Evolutionary conservation across 2,113 vertebrate species (phyloP), one percentile per base, ranked within the genome.

Genomic region (Gracilinanus agilis): DNA sequence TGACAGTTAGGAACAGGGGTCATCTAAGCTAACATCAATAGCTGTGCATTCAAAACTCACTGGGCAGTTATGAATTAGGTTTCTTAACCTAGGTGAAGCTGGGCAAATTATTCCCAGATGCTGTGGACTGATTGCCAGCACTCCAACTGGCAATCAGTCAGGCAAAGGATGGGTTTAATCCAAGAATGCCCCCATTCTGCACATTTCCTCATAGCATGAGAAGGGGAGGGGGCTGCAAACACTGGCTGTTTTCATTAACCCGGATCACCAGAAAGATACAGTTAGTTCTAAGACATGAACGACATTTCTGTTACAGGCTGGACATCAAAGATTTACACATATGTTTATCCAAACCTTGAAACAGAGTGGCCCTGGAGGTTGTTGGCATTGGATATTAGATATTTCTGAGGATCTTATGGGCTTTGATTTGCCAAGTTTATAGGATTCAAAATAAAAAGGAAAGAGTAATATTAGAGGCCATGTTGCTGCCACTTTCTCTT

Each of bases 51-150:
- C 97, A 88, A 90, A 92, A 90, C 89, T 49, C 21, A 83, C 8
- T 2, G 83, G 90, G n/a, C 54, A 54, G 90, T 25, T 54, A 34
- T 83, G 96, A 94, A 90, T 29, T 54, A 83, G n/a, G 53, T 93
- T 98, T 75, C 98, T 90, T 97, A 97, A 95, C 88, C 53, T 25
- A 95, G 93, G 96, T 97, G 91, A 93, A 95, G 56, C 93, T 94
- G 75, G 91, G 92, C 96, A 98, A 98, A 98, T 95, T 0, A 96
- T 95, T 97, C 96, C 97, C 97, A 98, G 98, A 96, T 96, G 95
- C 95, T 97, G 91, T 9, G 83, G 96, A 94, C 53, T 54, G 95
- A 92, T 10, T 93, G 94, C 93, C 94, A 98, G n/a, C 89, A 95
- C 90, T 96, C 67, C 53, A 55, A 16, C 24, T 34, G 88, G 95